These are phyloP conservation scores for Tenualosa ilisha DNA, from an alignment of 2,797 vertebrate genomes.

Conservation along the genomic window DNA sequence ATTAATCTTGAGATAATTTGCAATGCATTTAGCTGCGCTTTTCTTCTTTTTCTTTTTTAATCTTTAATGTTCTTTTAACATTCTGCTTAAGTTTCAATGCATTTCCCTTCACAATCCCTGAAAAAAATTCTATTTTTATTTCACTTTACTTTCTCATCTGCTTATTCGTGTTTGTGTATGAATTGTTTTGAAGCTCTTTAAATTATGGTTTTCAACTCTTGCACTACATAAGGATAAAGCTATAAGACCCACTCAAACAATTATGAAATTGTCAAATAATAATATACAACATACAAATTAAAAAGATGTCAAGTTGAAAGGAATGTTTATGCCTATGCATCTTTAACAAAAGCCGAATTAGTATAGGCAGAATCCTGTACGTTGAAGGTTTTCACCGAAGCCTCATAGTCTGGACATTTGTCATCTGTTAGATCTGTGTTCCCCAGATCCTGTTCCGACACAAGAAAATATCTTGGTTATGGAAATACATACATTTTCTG, in stretches of 20 bases:
- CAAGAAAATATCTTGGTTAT: background rate
- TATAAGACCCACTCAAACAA: background rate
- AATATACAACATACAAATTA: background rate
- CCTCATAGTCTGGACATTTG: slow-evolving; percentile 52
- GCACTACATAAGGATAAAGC: no score
- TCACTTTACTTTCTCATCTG: background rate
- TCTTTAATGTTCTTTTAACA: background rate
- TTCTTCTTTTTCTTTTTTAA: background rate
- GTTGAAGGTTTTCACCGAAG: slow-evolving; percentile 56
- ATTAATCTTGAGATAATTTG: background rate
- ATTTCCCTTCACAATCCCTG: background rate
- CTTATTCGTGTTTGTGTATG: background rate
- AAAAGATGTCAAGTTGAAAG: slow-evolving; percentile 50
- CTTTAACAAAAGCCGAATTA: slow-evolving; percentile 63
- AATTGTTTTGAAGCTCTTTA: background rate
- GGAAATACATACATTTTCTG: background rate
- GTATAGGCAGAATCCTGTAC: slow-evolving; percentile 65
- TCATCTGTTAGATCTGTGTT: slow-evolving; percentile 60
- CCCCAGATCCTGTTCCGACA: slow-evolving; percentile 58
- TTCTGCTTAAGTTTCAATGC: background rate
- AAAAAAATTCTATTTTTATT: background rate
- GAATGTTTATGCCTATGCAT: slow-evolving; percentile 64
- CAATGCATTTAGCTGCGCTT: background rate
- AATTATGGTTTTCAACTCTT: background rate
- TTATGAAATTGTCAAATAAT: background rate